Percentiles rank a stretch among this genome's conserved stretches.
Conservation (phyloP, 2,797 vertebrate genomes). For the Mus caroli region DNA sequence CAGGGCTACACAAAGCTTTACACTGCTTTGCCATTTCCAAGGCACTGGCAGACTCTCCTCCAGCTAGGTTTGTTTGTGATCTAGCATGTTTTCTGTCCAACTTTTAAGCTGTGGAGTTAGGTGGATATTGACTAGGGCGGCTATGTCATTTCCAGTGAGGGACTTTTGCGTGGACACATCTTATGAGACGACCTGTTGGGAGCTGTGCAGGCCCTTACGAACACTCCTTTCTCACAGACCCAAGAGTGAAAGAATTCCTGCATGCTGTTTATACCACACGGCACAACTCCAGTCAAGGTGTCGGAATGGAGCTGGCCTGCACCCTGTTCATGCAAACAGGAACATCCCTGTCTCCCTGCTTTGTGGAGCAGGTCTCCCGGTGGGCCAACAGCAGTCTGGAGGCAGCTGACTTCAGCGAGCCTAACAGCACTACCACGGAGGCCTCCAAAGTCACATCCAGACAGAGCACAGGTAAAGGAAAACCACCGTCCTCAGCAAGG, state of each 20-base stretch:
- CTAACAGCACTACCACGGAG: constrained; percentile 82
- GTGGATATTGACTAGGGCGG: neutral
- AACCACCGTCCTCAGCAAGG: neutral
- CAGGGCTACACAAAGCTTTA: too few relatives aligned
- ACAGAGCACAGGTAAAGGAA: constrained; percentile 86
- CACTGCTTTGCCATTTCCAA: neutral
- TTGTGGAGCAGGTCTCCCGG: constrained; percentile 84
- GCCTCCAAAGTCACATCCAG: constrained; percentile 73
- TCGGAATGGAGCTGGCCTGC: constrained; percentile 90
- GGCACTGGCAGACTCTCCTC: neutral
- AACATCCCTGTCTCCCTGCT: constrained; percentile 88
- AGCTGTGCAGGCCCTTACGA: neutral
- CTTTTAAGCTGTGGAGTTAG: neutral
- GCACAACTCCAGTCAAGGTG: constrained; percentile 86
- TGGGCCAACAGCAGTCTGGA: constrained; percentile 93
- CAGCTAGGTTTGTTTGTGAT: neutral
- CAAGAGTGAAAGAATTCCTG: constrained; percentile 89
- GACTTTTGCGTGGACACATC: neutral
- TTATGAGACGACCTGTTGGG: neutral
- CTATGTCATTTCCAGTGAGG: neutral
- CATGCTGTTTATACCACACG: constrained; percentile 75
- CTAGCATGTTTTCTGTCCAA: neutral
- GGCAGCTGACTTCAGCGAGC: constrained; percentile 89
- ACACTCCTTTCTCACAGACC: constrained; percentile 26
- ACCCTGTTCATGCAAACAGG: constrained; percentile 90